phyloP scores from a whole-genome alignment of 2,888 invertebrate genomes.

The Chymomyza fuscimana region DNA sequence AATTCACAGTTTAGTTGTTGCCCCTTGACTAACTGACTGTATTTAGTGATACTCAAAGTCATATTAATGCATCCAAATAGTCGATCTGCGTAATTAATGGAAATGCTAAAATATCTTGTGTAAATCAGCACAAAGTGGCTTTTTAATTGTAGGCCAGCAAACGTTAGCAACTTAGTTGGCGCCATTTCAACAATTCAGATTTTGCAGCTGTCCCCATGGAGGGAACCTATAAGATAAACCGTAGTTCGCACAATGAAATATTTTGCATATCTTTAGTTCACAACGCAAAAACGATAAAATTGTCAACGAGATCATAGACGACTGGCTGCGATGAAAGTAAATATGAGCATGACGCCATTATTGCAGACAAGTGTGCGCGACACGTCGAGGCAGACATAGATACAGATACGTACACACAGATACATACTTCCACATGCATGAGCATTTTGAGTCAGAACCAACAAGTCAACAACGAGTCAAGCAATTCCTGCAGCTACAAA shows the following conservation, averaged over 20 bases:
- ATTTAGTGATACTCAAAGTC: neutral
- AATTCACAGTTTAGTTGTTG: neutral
- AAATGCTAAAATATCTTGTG: neutral
- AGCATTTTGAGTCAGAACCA: conserved; percentile 29
- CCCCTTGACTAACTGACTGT: neutral
- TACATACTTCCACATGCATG: conserved; percentile 6
- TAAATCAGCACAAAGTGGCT: conserved; percentile 1
- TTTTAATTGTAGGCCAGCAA: neutral
- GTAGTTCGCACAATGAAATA: conserved; percentile 65
- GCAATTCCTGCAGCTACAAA: neutral
- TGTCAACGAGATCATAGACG: conserved; percentile 74
- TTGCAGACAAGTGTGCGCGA: conserved; percentile 58
- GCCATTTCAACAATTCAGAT: conserved; percentile 2
- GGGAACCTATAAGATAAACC: conserved; percentile 43
- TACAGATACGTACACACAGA: conserved; percentile 17
- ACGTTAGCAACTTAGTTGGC: neutral
- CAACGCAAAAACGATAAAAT: conserved; percentile 65
- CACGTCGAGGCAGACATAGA: conserved; percentile 42
- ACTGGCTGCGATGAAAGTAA: conserved; percentile 69
- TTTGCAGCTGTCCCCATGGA: neutral
- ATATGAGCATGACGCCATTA: conserved; percentile 74
- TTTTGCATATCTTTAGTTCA: conserved; percentile 65
- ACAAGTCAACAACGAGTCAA: conserved; percentile 2
- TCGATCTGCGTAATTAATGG: neutral
- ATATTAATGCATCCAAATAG: neutral